These are phyloP conservation scores for Lasioglossum marginatum DNA, from an alignment of 2,888 invertebrate species.

Conservation along the genomic window DNA sequence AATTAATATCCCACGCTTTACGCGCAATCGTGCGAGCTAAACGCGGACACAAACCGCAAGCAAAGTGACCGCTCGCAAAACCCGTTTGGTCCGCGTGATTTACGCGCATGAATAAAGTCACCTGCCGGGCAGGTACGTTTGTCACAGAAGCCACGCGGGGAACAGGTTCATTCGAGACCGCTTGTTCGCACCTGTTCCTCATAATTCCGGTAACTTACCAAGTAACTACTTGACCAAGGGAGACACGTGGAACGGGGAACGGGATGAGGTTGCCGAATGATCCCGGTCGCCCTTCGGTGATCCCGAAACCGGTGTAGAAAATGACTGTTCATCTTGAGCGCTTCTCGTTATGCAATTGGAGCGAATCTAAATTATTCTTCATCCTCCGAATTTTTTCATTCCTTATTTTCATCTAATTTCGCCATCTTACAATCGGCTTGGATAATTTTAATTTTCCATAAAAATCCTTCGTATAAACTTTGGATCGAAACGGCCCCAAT, in stretches of 20 bases:
- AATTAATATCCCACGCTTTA: constrained; percentile 47
- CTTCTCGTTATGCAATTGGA: not conserved
- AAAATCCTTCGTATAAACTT: not conserved
- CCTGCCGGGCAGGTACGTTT: constrained; percentile 56
- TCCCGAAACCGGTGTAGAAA: not conserved
- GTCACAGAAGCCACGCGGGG: constrained; percentile 16
- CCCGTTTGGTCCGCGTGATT: constrained; percentile 73
- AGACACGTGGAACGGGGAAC: not conserved
- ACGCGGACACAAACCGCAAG: constrained; percentile 64
- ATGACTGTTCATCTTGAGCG: not conserved
- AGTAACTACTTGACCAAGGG: not conserved
- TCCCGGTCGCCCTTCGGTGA: not conserved
- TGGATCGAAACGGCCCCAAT: not conserved
- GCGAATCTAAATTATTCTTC: too few relatives aligned
- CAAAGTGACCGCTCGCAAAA: constrained; percentile 57
- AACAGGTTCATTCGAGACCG: constrained; percentile 7
- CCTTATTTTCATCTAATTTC: not conserved
- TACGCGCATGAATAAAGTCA: constrained; percentile 73
- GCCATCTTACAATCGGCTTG: not conserved
- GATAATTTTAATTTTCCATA: not conserved
- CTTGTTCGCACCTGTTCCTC: constrained; percentile 10
- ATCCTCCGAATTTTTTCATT: not conserved
- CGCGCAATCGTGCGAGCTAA: constrained; percentile 49
- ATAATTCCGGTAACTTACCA: not conserved
- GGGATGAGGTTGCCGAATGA: not conserved